A percentile compares a stretch with the other conserved stretches of the same genome.
Conservation (phyloP, 2,888 invertebrate species). For the Ypsolopha sequella region DNA sequence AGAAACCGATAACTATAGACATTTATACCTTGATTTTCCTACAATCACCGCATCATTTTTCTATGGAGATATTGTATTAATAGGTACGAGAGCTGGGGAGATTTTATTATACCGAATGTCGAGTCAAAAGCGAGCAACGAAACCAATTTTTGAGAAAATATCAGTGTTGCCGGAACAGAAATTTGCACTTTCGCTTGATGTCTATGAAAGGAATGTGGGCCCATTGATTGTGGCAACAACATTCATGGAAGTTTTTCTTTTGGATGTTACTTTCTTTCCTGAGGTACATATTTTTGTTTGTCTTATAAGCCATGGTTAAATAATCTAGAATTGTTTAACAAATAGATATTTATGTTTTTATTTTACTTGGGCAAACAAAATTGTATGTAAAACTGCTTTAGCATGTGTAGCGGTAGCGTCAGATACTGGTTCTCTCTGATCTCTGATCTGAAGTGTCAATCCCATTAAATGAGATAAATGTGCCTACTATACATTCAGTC, state of each 20-base stretch:
- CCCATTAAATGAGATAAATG: no score
- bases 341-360: no score
- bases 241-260: conserved; percentile 35
- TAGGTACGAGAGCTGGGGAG: conserved; percentile 38
- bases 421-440: no score
- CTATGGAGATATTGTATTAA: conserved; percentile 43
- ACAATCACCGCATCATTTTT: conserved; percentile 48
- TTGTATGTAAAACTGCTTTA: neutral
- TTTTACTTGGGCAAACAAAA: no score
- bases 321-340: neutral
- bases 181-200: conserved; percentile 45
- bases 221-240: conserved; percentile 43
- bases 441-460: no score
- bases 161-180: conserved; percentile 38
- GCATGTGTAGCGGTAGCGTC: no score
- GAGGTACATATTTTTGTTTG: conserved; percentile 29
- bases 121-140: conserved; percentile 28
- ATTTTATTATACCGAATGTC: conserved; percentile 44
- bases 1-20: conserved; percentile 38
- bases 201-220: conserved; percentile 42
- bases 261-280: conserved; percentile 45
- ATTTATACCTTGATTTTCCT: conserved; percentile 49
- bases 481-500: no score
- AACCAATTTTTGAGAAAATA: conserved; percentile 38
- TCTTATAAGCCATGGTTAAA: neutral